A percentile compares a stretch with the other conserved stretches of the same genome.
These are phyloP conservation scores for Cydia fagiglandana DNA, from an alignment of 1,140 invertebrate genomes.

Conservation along the genomic window DNA sequence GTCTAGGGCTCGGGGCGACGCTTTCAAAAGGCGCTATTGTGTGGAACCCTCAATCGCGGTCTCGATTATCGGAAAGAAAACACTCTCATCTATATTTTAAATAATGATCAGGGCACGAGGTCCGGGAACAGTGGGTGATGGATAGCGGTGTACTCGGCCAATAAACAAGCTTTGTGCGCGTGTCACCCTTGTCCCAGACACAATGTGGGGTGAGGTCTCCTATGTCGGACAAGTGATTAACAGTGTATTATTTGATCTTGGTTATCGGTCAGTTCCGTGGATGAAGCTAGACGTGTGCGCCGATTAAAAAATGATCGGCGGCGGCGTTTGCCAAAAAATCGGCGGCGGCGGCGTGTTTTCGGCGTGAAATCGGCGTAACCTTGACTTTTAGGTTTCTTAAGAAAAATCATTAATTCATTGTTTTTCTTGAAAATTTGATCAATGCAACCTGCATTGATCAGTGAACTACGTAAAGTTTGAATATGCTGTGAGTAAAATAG, in stretches of 20 bases:
- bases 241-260: constrained; percentile 27
- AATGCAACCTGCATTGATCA: too few relatives aligned
- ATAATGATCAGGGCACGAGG: constrained; percentile 71
- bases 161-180: constrained; percentile 55
- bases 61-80: constrained; percentile 79
- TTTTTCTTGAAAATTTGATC: too few relatives aligned
- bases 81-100: constrained; percentile 78
- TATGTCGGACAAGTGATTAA: constrained; percentile 31
- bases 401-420: too few relatives aligned
- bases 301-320: too few relatives aligned
- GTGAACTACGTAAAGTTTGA: too few relatives aligned
- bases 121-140: constrained; percentile 66
- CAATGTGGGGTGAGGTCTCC: constrained; percentile 23
- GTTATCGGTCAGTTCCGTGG: background rate
- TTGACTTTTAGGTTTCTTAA: too few relatives aligned
- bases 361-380: too few relatives aligned
- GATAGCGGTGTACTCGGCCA: constrained; percentile 61
- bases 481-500: too few relatives aligned
- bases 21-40: constrained; percentile 71
- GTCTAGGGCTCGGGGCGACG: constrained; percentile 54
- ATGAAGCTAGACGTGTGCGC: too few relatives aligned
- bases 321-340: too few relatives aligned
- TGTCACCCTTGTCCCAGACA: constrained; percentile 49
- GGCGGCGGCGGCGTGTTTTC: too few relatives aligned
- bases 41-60: constrained; percentile 70